Conservation (phyloP, 2,888 invertebrate species). For the Hemicrepidius hirtus region DNA sequence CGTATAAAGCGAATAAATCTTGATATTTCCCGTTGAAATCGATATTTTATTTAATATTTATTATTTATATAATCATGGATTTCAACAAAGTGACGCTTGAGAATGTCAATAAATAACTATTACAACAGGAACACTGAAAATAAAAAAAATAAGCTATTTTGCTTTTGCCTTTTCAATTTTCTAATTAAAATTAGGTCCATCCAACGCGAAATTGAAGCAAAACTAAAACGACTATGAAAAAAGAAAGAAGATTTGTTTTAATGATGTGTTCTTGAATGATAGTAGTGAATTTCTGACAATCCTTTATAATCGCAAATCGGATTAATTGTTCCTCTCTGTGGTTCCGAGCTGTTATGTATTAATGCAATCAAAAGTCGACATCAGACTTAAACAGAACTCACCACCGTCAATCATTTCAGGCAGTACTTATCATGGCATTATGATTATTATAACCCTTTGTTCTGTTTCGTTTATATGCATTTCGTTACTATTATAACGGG, state of each 20-base stretch:
- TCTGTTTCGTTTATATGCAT: not conserved
- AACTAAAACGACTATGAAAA: not conserved
- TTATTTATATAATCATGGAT: too few species aligned
- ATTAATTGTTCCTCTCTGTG: slow-evolving; percentile 5
- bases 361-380: slow-evolving; percentile 4
- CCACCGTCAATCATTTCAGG: slow-evolving; percentile 10
- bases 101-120: too few species aligned
- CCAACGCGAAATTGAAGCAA: too few species aligned
- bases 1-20: too few species aligned
- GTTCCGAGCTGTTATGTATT: slow-evolving; percentile 7
- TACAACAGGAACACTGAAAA: too few species aligned
- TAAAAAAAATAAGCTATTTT: too few species aligned
- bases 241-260: not conserved
- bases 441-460: too few species aligned
- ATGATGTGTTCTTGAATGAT: not conserved
- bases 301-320: slow-evolving; percentile 2
- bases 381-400: not conserved
- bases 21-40: too few species aligned
- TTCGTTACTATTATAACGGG: not conserved
- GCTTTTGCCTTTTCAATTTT: too few species aligned
- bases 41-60: too few species aligned
- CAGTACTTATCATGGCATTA: not conserved
- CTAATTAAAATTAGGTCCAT: too few species aligned
- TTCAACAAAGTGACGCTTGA: too few species aligned
- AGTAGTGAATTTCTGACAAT: not conserved